Evolutionary conservation across 1,140 invertebrate genomes (phyloP), one percentile per base, ranked within the genome.

Genomic region (Drosophila equinoxialis): DNA sequence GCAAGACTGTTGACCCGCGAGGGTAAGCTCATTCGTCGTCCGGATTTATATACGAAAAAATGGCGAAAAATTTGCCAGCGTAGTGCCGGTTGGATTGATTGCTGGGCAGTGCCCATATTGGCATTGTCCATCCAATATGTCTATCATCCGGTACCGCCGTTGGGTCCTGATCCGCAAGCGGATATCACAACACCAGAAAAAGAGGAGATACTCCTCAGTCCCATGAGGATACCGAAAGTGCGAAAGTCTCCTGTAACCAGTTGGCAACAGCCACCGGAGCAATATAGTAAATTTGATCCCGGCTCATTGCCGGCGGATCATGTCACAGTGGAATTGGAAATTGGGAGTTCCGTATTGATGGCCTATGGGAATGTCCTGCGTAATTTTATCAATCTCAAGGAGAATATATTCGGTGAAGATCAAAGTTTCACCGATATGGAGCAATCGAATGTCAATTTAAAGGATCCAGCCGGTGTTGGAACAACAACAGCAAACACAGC

Each of bases 361-460:
- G 93, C 98, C 0, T 99, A 98, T 92, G 98, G 98, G 1, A 96
- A 97, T 17, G 95, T 98, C 2, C 93, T 99, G 5, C 95, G 96
- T 48, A 96, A 97, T 90, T 96, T 98, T 79, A 95, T 98, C 66
- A 96, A 97, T 93, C 94, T 98, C 2, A 97, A 98, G 92, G 98
- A 99, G 93, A 99, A 99, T 90, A 97, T 99, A 69, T 98, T 99
- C 92, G 98, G 98, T 0, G 97, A 98, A 92, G 96, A 98, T 93
- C 98, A 99, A 93, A 94, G 94, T 6, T 98, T 99, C 87, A 98
- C 97, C 0, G 98, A 99, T 80, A 98, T 98, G 96, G 96, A 97
- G 78, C 95, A 95, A 73, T 92, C 91, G 2, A 92, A 92, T 89
- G 77, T 91, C 1, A 90, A 90, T 64, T 51, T 78, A 67, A 92